Base-by-base conservation (phyloP, 2,888 invertebrate species). In the Seladonia tumulorum region DNA sequence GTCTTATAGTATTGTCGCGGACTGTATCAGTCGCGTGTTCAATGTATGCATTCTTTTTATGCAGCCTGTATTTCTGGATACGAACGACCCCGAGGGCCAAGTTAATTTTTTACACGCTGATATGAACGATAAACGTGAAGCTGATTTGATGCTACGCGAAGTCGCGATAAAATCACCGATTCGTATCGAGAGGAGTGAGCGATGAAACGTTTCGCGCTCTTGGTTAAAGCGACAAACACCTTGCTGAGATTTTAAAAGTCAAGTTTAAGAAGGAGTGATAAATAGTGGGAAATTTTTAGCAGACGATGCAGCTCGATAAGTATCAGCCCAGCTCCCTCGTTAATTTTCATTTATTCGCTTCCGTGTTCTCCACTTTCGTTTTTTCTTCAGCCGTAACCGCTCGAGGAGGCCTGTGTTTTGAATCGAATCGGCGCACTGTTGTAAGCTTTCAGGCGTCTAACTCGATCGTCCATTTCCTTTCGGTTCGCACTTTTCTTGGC, bases 361-460 rank as follows among this genome's bases (percentile, higher is more conserved):
- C 77, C 68, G 49, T 39, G 49, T 77, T 53, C 49, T 70, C 68
- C 12, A 53, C 68, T 77, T 70, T 70, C 77, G 39, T 70, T 77
- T 70, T 68, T 68, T 53, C 39, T 49, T 68, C 39, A n/a, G 35
- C 35, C 66, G 63, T 35, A 49, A 49, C 63, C 63, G 35, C 29
- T 47, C 29, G 66, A 66, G 66, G 39, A 66, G n/a, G n/a, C 35
- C 16, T 29, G 35, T 12, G 76, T 76, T 76, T 49, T 49, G 39
- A 39, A 76, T 76, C 10, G 76, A 68, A n/a, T 47, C 35, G 35
- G 68, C 22, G 39, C 66, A 22, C 68, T 42, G n/a, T n/a, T n/a
- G 35, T 5, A 49, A 49, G 25, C 68, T 79, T 79, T 70, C 18
- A 16, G 39, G n/a, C 45, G 39, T 70, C 18, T n/a, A 25, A 47